Conservation (phyloP, 2,888 invertebrate genomes). For the Drosophila hamatofila region DNA sequence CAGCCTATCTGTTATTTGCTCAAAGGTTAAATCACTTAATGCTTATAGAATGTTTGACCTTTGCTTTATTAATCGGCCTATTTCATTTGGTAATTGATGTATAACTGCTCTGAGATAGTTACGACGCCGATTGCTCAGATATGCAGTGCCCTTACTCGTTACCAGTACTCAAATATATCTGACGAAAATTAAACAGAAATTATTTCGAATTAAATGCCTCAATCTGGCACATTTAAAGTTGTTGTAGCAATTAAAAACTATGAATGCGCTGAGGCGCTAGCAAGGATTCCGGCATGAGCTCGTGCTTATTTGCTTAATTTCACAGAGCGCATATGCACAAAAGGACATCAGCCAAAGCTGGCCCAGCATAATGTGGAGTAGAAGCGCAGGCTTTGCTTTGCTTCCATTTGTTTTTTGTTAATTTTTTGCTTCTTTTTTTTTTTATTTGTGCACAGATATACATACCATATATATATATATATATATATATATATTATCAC, state of each 20-base stretch:
- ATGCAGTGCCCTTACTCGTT: not conserved
- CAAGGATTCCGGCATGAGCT: conserved; percentile 35
- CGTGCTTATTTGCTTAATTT: conserved; percentile 79
- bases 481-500: conserved; percentile 57
- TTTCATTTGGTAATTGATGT: not conserved
- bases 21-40: not conserved
- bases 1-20: not conserved
- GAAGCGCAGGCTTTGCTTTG: not conserved
- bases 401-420: not conserved
- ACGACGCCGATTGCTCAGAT: too few species aligned
- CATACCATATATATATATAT: conserved; percentile 39
- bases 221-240: conserved; percentile 48
- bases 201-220: not conserved
- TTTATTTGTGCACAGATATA: not conserved
- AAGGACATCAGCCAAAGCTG: conserved; percentile 50
- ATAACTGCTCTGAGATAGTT: not conserved
- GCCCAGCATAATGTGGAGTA: conserved; percentile 5
- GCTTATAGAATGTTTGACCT: not conserved
- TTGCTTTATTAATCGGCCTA: not conserved
- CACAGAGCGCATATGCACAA: conserved; percentile 73
- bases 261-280: conserved; percentile 42
- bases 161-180: not conserved
- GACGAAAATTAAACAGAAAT: conserved; percentile 16
- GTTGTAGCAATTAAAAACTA: conserved; percentile 60
- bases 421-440: not conserved